A percentile compares a stretch with the other conserved stretches of the same genome.
phyloP scores from a whole-genome alignment of 2,888 invertebrate genomes.

The Cantharis rufa region DNA sequence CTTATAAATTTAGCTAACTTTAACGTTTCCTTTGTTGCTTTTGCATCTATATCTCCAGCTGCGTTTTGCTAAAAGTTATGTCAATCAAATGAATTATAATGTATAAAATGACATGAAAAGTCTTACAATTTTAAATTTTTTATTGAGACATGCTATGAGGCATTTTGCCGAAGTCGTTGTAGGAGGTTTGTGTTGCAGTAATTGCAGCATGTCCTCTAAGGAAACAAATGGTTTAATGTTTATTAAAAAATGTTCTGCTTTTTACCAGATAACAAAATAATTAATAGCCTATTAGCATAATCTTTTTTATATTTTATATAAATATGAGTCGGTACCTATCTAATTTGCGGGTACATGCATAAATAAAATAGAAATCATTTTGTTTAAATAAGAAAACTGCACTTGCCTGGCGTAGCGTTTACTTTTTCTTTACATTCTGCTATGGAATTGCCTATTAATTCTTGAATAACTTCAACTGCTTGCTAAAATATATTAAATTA shows the following conservation, averaged over 20 bases:
- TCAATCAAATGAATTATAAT: neutral
- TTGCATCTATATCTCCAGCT: neutral
- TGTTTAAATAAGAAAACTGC: neutral
- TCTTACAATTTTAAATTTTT: neutral
- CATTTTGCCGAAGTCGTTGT: neutral
- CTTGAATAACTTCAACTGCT: neutral
- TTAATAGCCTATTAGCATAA: too few species aligned
- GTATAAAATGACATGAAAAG: neutral
- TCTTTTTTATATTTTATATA: too few species aligned
- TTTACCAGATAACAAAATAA: too few species aligned
- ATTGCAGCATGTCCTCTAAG: neutral
- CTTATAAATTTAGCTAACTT: neutral
- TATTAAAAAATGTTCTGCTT: too few species aligned
- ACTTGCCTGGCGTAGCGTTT: neutral
- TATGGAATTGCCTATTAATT: neutral
- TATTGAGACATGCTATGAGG: neutral
- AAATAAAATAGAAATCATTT: too few species aligned
- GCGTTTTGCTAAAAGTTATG: neutral
- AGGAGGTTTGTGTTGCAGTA: neutral
- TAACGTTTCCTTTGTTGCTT: neutral
- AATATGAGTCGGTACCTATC: too few species aligned
- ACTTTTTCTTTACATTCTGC: neutral
- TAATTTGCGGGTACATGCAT: too few species aligned
- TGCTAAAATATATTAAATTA: neutral
- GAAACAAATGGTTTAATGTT: neutral